Evolutionary conservation across 2,797 vertebrate genomes (phyloP), one percentile per base, ranked within the genome.

Genomic region (Sebastes diaconus): DNA sequence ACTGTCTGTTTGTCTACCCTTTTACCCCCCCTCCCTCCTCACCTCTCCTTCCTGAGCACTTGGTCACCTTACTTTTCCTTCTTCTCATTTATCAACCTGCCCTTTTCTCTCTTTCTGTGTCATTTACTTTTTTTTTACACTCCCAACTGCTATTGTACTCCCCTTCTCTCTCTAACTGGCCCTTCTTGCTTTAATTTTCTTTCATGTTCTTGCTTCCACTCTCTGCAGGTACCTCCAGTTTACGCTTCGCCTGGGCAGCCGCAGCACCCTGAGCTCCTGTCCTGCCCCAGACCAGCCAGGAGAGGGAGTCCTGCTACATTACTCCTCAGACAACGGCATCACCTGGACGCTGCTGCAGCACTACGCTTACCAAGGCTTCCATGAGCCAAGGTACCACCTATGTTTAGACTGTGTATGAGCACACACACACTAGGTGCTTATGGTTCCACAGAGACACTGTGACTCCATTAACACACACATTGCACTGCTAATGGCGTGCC

Each of bases 261-360:
- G 98, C 50, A 99, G 97, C 10, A 97, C 97, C 29, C 92, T 99
- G 84, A 99, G 99, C 84, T 98, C 98, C 0, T 99, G 99, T 92
- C 98, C 96, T 83, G 98, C 98, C 0, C 98, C 99, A 0, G 96
- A 99, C 92, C 97, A 99, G 91, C 97, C 99, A 0, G 98, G 98
- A 27, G 99, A 99, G 94, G 99, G 99, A 8, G 97, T 99, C 63
- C 91, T 99, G 74, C 92, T 99, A 65, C 98, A 99, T 92, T 99
- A 97, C 93, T 99, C 98, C 10, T 97, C 97, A 0, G 97, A 99
- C 93, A 99, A 99, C 0, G 98, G 97, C 27, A 98, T 99, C 81
- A 99, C 98, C 66, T 99, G 99, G 99, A 98, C 97, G n/a, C 95
- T 99, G 5, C 91, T 99, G 92, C 97, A 98, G 52, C 98, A 99